These are phyloP conservation scores for Enteromius afrohamiltoni DNA, from an alignment of 2,797 vertebrate genomes.

Conservation along the genomic window DNA sequence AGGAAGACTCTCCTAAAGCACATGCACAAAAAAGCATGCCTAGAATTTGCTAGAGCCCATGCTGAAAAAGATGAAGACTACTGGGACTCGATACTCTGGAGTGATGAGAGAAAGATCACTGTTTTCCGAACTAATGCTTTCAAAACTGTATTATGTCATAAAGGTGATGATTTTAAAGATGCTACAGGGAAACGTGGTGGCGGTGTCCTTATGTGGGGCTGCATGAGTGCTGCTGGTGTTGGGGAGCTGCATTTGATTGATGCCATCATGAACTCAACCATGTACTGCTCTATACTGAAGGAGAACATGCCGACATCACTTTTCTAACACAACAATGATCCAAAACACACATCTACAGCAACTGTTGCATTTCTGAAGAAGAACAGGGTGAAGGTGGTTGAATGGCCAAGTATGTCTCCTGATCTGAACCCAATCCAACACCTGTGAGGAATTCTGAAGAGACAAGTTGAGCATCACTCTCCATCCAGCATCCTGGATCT, in stretches of 20 bases:
- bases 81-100: too few relatives aligned
- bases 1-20: neutral
- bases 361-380: too few relatives aligned
- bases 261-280: neutral
- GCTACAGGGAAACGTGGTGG: neutral
- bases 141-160: neutral
- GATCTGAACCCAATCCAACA: too few relatives aligned
- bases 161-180: neutral
- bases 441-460: too few relatives aligned
- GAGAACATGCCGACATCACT: neutral
- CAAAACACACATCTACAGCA: too few relatives aligned
- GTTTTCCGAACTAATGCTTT: neutral
- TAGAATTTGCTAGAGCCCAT: neutral
- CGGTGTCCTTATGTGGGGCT: neutral
- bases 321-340: too few relatives aligned
- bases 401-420: too few relatives aligned
- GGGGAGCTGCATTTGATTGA: slow-evolving; percentile 36
- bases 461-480: too few relatives aligned
- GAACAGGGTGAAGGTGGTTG: too few relatives aligned
- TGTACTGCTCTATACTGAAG: neutral
- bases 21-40: neutral
- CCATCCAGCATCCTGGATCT: too few relatives aligned
- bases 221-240: slow-evolving; percentile 45
- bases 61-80: too few relatives aligned
- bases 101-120: too few relatives aligned